These are phyloP conservation scores for Cavia porcellus DNA, from an alignment of 2,113 vertebrate genomes.

Conservation along the genomic window DNA sequence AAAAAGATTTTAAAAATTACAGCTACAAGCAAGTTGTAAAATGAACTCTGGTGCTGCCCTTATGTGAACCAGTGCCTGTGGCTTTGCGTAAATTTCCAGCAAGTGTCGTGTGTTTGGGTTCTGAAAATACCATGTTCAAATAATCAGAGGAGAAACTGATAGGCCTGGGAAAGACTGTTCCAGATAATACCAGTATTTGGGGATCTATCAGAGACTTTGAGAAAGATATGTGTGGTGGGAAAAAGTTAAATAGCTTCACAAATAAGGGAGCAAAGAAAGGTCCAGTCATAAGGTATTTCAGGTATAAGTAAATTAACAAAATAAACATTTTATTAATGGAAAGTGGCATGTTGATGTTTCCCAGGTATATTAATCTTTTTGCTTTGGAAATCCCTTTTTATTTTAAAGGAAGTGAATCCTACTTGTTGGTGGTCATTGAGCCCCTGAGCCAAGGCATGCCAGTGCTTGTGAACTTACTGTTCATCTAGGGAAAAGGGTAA, in stretches of 20 bases:
- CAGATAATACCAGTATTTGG: neutral
- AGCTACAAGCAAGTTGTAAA: neutral
- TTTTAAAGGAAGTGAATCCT: slow-evolving; percentile 81
- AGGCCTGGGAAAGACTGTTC: too few species aligned
- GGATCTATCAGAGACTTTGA: neutral
- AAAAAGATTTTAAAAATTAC: neutral
- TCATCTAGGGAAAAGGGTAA: slow-evolving; percentile 64
- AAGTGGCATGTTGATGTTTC: slow-evolving; percentile 28
- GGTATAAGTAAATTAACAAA: neutral
- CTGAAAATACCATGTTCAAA: neutral
- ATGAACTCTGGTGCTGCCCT: neutral
- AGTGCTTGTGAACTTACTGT: slow-evolving; percentile 74
- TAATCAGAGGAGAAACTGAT: neutral
- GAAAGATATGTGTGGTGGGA: neutral
- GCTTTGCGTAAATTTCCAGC: neutral
- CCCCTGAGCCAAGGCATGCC: slow-evolving; percentile 80
- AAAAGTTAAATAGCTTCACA: neutral
- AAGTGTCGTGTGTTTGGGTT: neutral
- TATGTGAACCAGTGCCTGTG: neutral
- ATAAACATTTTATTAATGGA: neutral
- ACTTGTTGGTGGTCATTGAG: slow-evolving; percentile 84
- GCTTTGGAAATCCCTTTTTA: slow-evolving; percentile 80
- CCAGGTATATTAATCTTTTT: slow-evolving; percentile 56
- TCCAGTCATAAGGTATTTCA: neutral
- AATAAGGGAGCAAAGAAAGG: neutral